Conservation (phyloP, 2,888 invertebrate genomes). For the Pterobdella sp. region DNA sequence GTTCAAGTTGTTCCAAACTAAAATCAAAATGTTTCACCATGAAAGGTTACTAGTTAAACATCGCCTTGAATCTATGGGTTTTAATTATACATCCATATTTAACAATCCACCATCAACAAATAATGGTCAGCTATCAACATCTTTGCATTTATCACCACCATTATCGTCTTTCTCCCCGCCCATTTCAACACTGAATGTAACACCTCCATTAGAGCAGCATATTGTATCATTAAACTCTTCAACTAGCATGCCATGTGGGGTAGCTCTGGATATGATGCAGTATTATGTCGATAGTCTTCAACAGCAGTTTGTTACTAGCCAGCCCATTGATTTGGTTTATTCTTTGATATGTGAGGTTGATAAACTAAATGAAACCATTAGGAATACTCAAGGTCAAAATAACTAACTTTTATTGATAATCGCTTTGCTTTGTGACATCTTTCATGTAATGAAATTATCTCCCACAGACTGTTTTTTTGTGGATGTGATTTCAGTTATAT, state of each 20-base stretch:
- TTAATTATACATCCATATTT: not conserved
- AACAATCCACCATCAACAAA: not conserved
- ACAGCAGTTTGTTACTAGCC: not conserved
- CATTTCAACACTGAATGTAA: not conserved
- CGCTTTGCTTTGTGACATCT: too few relatives aligned
- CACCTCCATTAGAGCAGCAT: too few relatives aligned
- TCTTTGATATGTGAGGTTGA: not conserved
- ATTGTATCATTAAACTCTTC: not conserved
- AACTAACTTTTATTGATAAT: too few relatives aligned
- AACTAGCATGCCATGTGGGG: not conserved
- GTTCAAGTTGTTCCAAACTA: not conserved
- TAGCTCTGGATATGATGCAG: constrained; percentile 1
- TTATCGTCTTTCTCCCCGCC: not conserved
- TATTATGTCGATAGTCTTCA: not conserved
- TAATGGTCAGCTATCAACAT: not conserved
- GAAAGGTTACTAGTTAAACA: not conserved
- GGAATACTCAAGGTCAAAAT: not conserved
- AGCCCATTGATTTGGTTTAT: not conserved
- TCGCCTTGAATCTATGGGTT: not conserved
- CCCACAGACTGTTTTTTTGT: too few relatives aligned
- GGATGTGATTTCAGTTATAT: too few relatives aligned
- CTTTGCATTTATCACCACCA: not conserved
- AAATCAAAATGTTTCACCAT: not conserved
- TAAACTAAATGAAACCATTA: not conserved
- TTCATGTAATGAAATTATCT: too few relatives aligned